phyloP scores from a whole-genome alignment of 2,113 vertebrate species.

The Seriola rivoliana region DNA sequence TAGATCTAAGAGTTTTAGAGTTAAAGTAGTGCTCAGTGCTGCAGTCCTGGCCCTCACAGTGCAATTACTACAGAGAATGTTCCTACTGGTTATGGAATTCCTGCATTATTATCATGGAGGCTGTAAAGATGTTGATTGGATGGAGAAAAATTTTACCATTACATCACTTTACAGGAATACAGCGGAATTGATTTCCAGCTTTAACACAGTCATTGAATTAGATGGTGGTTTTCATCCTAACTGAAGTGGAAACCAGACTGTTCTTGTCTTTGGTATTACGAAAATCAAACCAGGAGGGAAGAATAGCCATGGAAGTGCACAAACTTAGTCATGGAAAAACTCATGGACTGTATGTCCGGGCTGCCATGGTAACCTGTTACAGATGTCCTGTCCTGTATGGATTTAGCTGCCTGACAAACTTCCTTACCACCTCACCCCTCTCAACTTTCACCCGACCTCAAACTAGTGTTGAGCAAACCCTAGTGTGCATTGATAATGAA shows the following conservation, averaged over 20 bases:
- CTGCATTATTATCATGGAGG: slow-evolving; percentile 3
- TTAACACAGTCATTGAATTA: background rate
- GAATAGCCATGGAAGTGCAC: background rate
- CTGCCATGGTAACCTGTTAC: slow-evolving; percentile 24
- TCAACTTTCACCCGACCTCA: slow-evolving; percentile 55
- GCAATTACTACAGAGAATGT: slow-evolving; percentile 5
- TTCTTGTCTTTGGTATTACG: background rate
- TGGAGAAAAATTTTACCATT: background rate
- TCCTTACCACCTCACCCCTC: background rate
- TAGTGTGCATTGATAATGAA: slow-evolving; percentile 39
- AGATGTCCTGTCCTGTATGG: slow-evolving; percentile 22
- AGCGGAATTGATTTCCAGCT: slow-evolving; percentile 14
- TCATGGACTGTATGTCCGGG: background rate
- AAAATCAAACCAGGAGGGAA: background rate
- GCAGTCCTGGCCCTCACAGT: slow-evolving; percentile 16
- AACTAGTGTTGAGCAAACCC: slow-evolving; percentile 38
- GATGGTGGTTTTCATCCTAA: background rate
- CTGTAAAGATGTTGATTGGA: background rate
- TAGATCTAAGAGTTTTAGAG: slow-evolving; percentile 28
- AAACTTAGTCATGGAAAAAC: slow-evolving; percentile 20
- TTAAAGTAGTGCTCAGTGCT: slow-evolving; percentile 20
- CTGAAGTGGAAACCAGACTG: background rate
- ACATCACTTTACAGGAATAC: background rate
- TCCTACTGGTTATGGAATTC: slow-evolving; percentile 18
- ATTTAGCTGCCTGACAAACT: slow-evolving; percentile 25